phyloP scores from a whole-genome alignment of 2,888 invertebrate genomes.

The Acleris cristana region DNA sequence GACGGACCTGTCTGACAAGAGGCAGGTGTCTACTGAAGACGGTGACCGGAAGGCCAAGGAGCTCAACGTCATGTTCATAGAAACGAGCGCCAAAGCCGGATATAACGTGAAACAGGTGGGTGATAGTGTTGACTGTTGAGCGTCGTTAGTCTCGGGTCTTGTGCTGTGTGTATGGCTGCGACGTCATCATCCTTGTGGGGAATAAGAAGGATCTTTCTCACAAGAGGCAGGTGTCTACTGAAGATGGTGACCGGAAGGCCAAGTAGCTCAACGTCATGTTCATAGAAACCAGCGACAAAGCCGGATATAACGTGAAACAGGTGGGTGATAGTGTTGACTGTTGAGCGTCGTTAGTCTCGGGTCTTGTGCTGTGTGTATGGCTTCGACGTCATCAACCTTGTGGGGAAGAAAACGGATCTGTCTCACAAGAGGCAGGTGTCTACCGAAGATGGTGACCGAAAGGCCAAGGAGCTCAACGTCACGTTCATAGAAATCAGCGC shows the following conservation, averaged over 20 bases:
- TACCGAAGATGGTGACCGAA: too few species aligned
- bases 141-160: neutral
- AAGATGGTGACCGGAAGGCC: slow-evolving; percentile 99
- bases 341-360: too few species aligned
- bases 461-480: too few species aligned
- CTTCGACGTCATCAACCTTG: too few species aligned
- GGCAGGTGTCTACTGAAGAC: slow-evolving; percentile 98
- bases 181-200: slow-evolving; percentile 89
- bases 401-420: too few species aligned
- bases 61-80: slow-evolving; percentile 99
- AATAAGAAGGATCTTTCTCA: slow-evolving; percentile 98
- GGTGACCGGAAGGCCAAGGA: slow-evolving; percentile 99
- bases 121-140: too few species aligned
- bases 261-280: slow-evolving; percentile 99
- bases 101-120: slow-evolving; percentile 99
- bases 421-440: too few species aligned
- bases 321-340: slow-evolving; percentile 78
- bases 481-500: too few species aligned
- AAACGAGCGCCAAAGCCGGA: slow-evolving; percentile 99
- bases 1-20: slow-evolving; percentile 99
- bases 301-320: slow-evolving; percentile 99
- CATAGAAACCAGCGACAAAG: slow-evolving; percentile 99
- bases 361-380: too few species aligned
- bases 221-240: slow-evolving; percentile 98
- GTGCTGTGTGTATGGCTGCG: too few species aligned